Conservation (phyloP, 2,113 vertebrate genomes). For the Forbesichthys papilliferus region DNA sequence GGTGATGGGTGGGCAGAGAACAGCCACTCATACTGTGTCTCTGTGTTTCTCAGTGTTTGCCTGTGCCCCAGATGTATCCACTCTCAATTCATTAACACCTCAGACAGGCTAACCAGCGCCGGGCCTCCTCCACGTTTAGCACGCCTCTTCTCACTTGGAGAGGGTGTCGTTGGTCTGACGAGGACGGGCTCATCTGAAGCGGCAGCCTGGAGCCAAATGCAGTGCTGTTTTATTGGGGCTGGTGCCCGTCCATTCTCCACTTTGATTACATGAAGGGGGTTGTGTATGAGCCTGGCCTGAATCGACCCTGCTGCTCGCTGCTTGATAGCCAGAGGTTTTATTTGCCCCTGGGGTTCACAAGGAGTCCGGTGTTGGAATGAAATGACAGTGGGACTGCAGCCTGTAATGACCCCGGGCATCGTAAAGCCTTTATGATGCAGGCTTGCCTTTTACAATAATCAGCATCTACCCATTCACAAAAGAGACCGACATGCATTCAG, state of each 20-base stretch:
- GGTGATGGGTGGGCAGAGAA: constrained; percentile 20
- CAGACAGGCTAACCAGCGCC: constrained; percentile 19
- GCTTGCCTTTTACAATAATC: no score
- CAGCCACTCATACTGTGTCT: constrained; percentile 37
- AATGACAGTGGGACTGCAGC: constrained; percentile 10
- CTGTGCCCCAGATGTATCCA: constrained; percentile 36
- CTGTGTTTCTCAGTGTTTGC: constrained; percentile 51
- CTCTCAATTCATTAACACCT: constrained; percentile 53
- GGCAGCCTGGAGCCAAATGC: constrained; percentile 28
- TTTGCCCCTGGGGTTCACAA: constrained; percentile 45
- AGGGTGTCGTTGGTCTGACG: constrained; percentile 8
- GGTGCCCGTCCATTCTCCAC: constrained; percentile 33
- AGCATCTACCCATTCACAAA: no score
- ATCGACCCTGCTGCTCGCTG: constrained; percentile 39
- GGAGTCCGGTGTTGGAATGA: constrained; percentile 54
- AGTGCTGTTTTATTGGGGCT: not conserved
- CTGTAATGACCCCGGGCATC: constrained; percentile 13
- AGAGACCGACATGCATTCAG: no score
- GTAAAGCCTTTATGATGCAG: no score
- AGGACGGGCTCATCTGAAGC: not conserved
- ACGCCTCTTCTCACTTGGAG: constrained; percentile 38
- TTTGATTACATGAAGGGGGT: constrained; percentile 27
- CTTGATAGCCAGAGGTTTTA: constrained; percentile 56
- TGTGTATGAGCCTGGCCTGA: constrained; percentile 50
- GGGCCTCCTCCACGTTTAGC: constrained; percentile 26